Base-by-base conservation (phyloP, 2,888 invertebrate genomes). In the Pollenia griseotomentosa region DNA sequence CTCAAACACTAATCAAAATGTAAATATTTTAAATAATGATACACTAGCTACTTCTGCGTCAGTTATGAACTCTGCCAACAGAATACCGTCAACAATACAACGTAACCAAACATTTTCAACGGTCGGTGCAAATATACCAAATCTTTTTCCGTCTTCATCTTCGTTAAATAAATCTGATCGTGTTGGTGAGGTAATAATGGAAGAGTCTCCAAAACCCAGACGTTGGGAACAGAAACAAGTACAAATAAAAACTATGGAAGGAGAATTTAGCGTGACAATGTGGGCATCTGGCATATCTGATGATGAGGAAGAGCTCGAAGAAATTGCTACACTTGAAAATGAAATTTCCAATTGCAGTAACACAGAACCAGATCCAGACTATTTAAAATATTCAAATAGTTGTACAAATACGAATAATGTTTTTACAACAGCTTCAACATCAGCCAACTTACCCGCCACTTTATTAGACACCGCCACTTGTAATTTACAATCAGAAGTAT, bases 191-290 rank as follows among this genome's bases (percentile, higher is more conserved):
- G 48, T 48, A 4, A 16, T 66, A 51, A 53, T 79, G 0, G 84
- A 74, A 19, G 81, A 77, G 40, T 81, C 70, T 53, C 59, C 44
- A 16, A 84, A 84, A 68, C 84, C 86, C 10, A 86, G 97, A 88
- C 97, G 97, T 93, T 99, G 99, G 99, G 98, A 98, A 94, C 98
- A 98, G 94, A 98, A 98, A 93, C 98, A 98, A 94, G 98, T 99
- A 88, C 98, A 98, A 94, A 99, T 99, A 92, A 98, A 98, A 93
- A 98, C 99, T 19, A 96, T 98, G 95, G 98, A 99, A 94, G 98
- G 98, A 75, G 98, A 99, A 94, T 99, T 99, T 94, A 97, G 97
- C 68, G 98, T 98, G 86, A 98, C 98, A 87, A 98, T 99, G 97
- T 99, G 98, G 99, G 98, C 98, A 44, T 90, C 92, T n/a, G 85